These are phyloP conservation scores for Thalassarche chlororhynchos DNA, from an alignment of 2,113 vertebrate species.

Conservation along the genomic window DNA sequence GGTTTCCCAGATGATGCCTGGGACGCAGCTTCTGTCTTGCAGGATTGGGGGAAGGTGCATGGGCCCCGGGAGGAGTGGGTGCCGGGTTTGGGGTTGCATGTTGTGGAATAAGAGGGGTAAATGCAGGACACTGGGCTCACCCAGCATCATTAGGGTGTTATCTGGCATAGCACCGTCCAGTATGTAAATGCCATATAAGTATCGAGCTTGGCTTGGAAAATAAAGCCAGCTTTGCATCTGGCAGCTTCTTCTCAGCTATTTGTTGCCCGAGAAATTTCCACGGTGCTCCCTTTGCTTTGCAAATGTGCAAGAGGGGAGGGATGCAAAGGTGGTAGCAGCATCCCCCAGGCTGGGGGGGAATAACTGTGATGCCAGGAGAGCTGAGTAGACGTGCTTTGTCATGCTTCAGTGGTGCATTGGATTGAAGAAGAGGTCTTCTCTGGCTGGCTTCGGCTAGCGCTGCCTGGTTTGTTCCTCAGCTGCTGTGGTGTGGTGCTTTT, in stretches of 20 bases:
- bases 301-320: background rate
- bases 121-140: background rate
- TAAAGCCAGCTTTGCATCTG: background rate
- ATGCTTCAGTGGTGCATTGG: accelerated
- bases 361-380: background rate
- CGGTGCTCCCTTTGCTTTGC: background rate
- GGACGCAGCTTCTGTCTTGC: background rate
- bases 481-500: background rate
- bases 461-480: background rate
- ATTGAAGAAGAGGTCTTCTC: background rate
- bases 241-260: background rate
- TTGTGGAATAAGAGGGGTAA: background rate
- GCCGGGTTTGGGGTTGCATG: accelerated
- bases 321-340: background rate
- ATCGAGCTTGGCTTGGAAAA: background rate
- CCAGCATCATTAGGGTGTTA: accelerated
- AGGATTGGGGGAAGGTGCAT: accelerated
- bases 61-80: background rate
- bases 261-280: background rate
- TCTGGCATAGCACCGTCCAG: accelerated
- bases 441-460: accelerated
- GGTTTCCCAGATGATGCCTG: background rate
- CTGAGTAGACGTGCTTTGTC: accelerated
- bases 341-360: no score
- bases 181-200: background rate